Evolutionary conservation across 2,888 invertebrate genomes (phyloP).

Genomic region (Meiosimyza decipiens): DNA sequence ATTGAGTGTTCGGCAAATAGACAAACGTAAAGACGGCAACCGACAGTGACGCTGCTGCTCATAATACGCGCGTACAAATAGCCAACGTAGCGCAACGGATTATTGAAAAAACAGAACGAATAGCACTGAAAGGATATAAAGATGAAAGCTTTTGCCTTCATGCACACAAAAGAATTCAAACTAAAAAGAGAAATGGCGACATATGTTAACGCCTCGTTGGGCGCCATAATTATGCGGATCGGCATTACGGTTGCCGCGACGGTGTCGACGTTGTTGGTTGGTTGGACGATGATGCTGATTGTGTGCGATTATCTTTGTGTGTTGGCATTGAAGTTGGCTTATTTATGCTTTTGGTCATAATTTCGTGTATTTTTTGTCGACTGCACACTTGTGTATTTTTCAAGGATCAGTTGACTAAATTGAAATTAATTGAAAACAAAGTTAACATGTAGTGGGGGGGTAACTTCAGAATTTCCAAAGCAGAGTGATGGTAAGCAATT

Average conservation of each 20-base stretch:
- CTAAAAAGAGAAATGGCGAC: constrained; percentile 40
- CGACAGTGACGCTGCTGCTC: constrained; percentile 6
- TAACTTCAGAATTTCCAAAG: too few relatives aligned
- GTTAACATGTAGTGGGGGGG: too few relatives aligned
- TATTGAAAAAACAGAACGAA: constrained; percentile 4
- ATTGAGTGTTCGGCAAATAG: neutral
- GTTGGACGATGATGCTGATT: constrained; percentile 38
- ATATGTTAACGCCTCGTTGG: constrained; percentile 57
- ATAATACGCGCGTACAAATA: neutral
- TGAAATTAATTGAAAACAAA: constrained; percentile 17
- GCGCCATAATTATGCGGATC: constrained; percentile 54
- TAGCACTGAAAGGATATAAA: constrained; percentile 40
- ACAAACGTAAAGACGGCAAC: constrained; percentile 25
- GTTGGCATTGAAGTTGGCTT: constrained; percentile 51
- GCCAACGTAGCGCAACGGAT: constrained; percentile 25
- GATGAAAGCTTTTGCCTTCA: constrained; percentile 29
- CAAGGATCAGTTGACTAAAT: constrained; percentile 32
- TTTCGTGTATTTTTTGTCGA: constrained; percentile 33
- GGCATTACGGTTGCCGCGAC: neutral
- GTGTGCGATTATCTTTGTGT: constrained; percentile 30
- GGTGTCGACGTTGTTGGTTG: constrained; percentile 26
- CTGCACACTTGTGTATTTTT: constrained; percentile 10
- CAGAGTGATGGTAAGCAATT: neutral
- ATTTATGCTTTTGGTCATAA: constrained; percentile 48
- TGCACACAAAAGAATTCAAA: neutral